These are phyloP conservation scores for Stenurella melanura DNA, from an alignment of 2,888 invertebrate genomes.

Conservation along the genomic window DNA sequence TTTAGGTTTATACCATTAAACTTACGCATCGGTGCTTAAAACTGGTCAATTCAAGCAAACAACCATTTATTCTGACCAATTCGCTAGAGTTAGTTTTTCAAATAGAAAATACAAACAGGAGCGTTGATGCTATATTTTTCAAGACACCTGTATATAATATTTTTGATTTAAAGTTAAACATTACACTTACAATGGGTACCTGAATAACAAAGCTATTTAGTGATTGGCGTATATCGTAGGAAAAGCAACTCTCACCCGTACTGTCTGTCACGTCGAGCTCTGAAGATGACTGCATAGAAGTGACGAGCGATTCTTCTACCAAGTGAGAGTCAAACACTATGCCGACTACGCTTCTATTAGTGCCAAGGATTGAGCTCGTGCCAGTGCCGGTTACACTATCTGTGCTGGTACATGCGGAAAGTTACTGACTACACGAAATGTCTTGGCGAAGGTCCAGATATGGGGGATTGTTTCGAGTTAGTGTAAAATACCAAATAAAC, in stretches of 20 bases:
- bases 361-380: conserved; percentile 70
- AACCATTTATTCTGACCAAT: too few relatives aligned
- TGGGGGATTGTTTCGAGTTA: conserved; percentile 12
- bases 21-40: too few relatives aligned
- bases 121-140: too few relatives aligned
- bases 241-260: conserved; percentile 70
- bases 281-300: conserved; percentile 70
- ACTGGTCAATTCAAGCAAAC: too few relatives aligned
- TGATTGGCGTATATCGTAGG: conserved; percentile 60
- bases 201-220: not conserved
- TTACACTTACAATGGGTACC: not conserved
- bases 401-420: conserved; percentile 65
- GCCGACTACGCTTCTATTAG: conserved; percentile 69
- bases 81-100: too few relatives aligned
- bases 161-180: not conserved
- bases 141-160: not conserved
- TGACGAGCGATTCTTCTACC: conserved; percentile 74
- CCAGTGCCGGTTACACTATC: conserved; percentile 67
- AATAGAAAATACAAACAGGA: too few relatives aligned
- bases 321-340: conserved; percentile 66
- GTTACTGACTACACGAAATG: conserved; percentile 57
- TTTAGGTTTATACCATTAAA: too few relatives aligned
- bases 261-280: conserved; percentile 66
- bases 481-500: conserved; percentile 21
- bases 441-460: conserved; percentile 27